A percentile compares a stretch with the other conserved stretches of the same genome.
Evolutionary conservation across 2,797 vertebrate genomes (phyloP).

Genomic region (Clarias platycephalus): DNA sequence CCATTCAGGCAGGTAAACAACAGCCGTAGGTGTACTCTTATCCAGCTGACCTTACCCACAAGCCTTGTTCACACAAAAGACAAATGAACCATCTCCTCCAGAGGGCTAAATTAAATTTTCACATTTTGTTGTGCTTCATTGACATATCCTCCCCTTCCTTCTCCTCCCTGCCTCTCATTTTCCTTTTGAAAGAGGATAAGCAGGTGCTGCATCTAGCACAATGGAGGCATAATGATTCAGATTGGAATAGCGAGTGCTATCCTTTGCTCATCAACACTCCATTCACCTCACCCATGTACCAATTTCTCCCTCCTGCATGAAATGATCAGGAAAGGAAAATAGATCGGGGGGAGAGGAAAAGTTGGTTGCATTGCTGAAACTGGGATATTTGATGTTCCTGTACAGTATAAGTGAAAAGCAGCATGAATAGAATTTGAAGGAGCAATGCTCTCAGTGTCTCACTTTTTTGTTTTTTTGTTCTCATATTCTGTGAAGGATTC

Average conservation of each 20-base stretch:
- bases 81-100: neutral
- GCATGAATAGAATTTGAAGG: neutral
- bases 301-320: conserved; percentile 28
- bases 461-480: neutral
- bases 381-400: conserved; percentile 10
- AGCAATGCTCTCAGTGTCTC: neutral
- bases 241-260: conserved; percentile 27
- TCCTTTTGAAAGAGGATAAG: conserved; percentile 25
- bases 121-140: conserved; percentile 3
- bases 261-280: conserved; percentile 35
- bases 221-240: conserved; percentile 33
- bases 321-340: conserved; percentile 14
- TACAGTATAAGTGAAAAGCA: conserved; percentile 7
- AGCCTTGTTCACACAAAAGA: conserved; percentile 7
- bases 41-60: neutral
- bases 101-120: neutral
- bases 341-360: neutral
- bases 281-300: conserved; percentile 29
- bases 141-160: conserved; percentile 16
- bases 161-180: conserved; percentile 8
- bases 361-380: neutral
- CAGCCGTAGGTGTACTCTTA: neutral
- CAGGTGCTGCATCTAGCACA: conserved; percentile 32
- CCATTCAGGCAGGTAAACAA: neutral
- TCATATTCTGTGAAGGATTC: neutral